Evolutionary conservation across 2,113 vertebrate genomes (phyloP), one percentile per base, ranked within the genome.

Genomic region (Electrona antarctica): DNA sequence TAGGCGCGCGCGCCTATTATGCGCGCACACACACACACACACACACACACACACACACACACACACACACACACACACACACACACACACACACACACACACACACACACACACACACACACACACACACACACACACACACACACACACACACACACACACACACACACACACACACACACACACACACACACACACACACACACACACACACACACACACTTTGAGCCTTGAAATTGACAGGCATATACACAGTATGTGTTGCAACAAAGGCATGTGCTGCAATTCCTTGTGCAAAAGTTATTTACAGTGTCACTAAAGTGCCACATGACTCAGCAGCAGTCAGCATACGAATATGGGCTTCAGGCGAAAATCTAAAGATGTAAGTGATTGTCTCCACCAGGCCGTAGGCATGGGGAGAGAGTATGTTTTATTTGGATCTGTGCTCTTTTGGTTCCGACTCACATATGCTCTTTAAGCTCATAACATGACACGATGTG

Each of bases 261-360:
- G 73, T 77, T 76, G 33, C 33, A 41, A 21, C 21, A 85, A 77
- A 86, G 63, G 61, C 15, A 74, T 76, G 75, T 74, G 71, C 70
- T 74, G 80, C 79, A 75, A 78, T 74, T 85, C 65, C 52, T 74
- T 21, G 21, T 21, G 21, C 52, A 64, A 61, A 58, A 75, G 54
- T 1, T 29, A 33, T 60, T 2, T 29, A 12, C 29, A 29, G 29
- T 29, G 29, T 48, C 15, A 13, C 41, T 69, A 12, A 7, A 4
- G 33, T 41, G 33, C 5, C 33, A 41, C 2, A 41, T 41, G 33
- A 41, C 33, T 41, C 33, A 4, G 21, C 21, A 21, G 21, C 21
- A 21, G 21, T 21, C 21, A 21, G 33, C 33, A 41, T 41, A 41
- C 3, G 5, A 41, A 41, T 41, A 41, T 41, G 5, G 33, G 33